A percentile compares a stretch with the other conserved stretches of the same genome.
phyloP scores from a whole-genome alignment of 37 sponge, comb jelly and placozoan species.

The Hexactinellida sp. region DNA sequence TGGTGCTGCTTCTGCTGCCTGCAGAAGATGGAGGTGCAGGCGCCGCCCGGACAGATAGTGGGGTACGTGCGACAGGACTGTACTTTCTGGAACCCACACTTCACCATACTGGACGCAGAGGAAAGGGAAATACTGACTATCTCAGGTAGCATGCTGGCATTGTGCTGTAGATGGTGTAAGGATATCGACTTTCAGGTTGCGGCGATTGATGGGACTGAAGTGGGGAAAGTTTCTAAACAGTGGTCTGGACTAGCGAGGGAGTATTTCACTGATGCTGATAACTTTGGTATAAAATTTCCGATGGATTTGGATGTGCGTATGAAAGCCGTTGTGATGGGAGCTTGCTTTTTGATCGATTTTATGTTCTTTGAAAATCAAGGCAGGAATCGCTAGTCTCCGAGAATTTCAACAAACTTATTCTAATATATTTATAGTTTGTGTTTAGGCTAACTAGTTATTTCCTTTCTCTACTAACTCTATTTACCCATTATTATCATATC shows the following conservation, averaged over 20 bases:
- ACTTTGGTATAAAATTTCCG: slow-evolving; percentile 89
- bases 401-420: not conserved
- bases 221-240: slow-evolving; percentile 83
- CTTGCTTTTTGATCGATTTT: slow-evolving; percentile 72
- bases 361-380: not conserved
- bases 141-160: not conserved
- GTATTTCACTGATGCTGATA: slow-evolving; percentile 90
- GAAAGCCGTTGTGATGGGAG: slow-evolving; percentile 84
- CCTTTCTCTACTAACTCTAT: not conserved
- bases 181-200: slow-evolving; percentile 63
- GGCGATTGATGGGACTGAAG: slow-evolving; percentile 40
- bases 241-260: slow-evolving; percentile 84
- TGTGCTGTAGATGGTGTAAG: slow-evolving; percentile 43
- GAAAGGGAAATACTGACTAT: slow-evolving; percentile 60
- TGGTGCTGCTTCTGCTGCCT: slow-evolving; percentile 84
- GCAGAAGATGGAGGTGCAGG: slow-evolving; percentile 72
- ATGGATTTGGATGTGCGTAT: slow-evolving; percentile 83
- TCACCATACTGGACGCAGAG: slow-evolving; percentile 43
- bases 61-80: slow-evolving; percentile 67
- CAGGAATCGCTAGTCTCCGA: not conserved
- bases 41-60: slow-evolving; percentile 75
- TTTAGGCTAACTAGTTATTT: not conserved
- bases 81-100: slow-evolving; percentile 48
- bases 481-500: not conserved
- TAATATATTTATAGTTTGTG: too few relatives aligned